A percentile compares a stretch with the other conserved stretches of the same genome.
phyloP scores from a whole-genome alignment of 2,888 invertebrate species.

The Allolobophora icterica region DNA sequence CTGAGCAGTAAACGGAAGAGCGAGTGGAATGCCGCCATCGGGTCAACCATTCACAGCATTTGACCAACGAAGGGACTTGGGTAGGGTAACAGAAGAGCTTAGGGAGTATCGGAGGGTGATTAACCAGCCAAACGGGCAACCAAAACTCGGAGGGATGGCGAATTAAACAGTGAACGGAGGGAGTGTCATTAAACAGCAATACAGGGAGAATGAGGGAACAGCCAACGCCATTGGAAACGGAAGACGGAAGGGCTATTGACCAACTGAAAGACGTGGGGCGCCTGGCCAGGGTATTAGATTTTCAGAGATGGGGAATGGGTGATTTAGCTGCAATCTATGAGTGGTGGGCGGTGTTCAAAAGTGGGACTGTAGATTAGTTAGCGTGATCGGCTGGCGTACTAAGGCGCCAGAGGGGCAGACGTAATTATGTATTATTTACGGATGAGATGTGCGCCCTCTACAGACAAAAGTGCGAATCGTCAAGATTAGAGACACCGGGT shows the following conservation, averaged over 20 bases:
- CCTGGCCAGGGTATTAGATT: neutral
- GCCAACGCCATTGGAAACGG: too few relatives aligned
- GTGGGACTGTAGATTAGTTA: neutral
- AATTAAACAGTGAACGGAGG: neutral
- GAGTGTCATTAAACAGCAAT: conserved; percentile 6
- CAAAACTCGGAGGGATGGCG: neutral
- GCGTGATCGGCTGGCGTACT: conserved; percentile 2
- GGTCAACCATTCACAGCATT: too few relatives aligned
- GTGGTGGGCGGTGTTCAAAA: neutral
- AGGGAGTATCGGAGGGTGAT: too few relatives aligned
- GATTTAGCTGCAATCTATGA: neutral
- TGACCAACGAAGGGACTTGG: too few relatives aligned
- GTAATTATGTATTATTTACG: conserved; percentile 12
- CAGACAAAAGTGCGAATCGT: neutral
- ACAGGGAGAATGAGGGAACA: neutral
- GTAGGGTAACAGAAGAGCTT: too few relatives aligned
- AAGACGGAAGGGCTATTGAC: neutral
- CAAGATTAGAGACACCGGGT: neutral
- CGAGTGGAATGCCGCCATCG: too few relatives aligned
- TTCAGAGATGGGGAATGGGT: neutral
- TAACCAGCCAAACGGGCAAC: neutral
- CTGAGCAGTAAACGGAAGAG: neutral
- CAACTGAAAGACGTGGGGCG: neutral
- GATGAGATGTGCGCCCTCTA: neutral
- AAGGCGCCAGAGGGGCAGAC: neutral